Evolutionary conservation across 2,797 vertebrate genomes (phyloP).

Genomic region (Pyrocephalus nanus): DNA sequence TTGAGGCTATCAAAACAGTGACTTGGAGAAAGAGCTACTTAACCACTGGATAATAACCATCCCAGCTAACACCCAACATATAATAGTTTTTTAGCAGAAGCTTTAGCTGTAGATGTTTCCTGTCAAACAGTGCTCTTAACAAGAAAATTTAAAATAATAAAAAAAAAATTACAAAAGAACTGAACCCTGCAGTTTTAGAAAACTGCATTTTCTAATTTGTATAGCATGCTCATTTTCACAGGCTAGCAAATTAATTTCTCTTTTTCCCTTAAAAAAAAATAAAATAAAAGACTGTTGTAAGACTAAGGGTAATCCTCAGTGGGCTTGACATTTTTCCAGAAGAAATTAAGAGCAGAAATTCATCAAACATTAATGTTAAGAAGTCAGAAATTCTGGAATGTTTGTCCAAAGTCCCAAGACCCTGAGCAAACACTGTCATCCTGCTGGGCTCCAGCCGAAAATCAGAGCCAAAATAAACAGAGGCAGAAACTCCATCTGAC

Average conservation of each 20-base stretch:
- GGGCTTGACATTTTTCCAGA: slow-evolving; percentile 76
- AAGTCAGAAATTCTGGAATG: slow-evolving; percentile 86
- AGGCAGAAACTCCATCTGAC: slow-evolving; percentile 87
- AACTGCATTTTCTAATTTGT: not conserved
- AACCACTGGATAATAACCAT: slow-evolving; percentile 10
- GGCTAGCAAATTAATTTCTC: slow-evolving; percentile 35
- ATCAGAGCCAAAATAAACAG: slow-evolving; percentile 87
- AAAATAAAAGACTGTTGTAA: slow-evolving; percentile 31
- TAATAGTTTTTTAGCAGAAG: not conserved
- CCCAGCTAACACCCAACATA: not conserved
- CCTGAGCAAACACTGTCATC: slow-evolving; percentile 79
- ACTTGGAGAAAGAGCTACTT: slow-evolving; percentile 16
- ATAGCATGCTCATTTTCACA: slow-evolving; percentile 24
- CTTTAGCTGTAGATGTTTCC: slow-evolving; percentile 19
- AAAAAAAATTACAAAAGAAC: not conserved
- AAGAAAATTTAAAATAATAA: not conserved
- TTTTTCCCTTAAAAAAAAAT: not conserved
- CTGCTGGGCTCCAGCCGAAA: slow-evolving; percentile 82
- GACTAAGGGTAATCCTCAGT: slow-evolving; percentile 59
- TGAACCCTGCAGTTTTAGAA: slow-evolving; percentile 4
- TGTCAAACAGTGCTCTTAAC: slow-evolving; percentile 25
- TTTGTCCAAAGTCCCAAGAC: slow-evolving; percentile 84
- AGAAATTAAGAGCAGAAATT: slow-evolving; percentile 83
- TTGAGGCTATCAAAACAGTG: slow-evolving; percentile 55
- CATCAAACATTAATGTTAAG: slow-evolving; percentile 82